Evolutionary conservation across 2,113 vertebrate genomes (phyloP).

Genomic region (Vimba vimba): DNA sequence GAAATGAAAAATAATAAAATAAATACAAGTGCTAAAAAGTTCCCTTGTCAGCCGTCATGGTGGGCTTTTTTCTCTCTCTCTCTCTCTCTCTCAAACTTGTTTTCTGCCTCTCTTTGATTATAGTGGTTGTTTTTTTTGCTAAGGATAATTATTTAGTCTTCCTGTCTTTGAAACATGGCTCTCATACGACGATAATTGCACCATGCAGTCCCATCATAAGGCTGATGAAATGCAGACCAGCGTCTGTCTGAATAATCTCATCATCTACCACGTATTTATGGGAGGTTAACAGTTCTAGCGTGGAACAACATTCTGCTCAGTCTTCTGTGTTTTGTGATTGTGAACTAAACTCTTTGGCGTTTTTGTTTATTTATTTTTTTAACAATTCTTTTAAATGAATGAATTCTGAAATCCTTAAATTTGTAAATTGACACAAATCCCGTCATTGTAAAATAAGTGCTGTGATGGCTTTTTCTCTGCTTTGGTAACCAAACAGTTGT

Average conservation of each 20-base stretch:
- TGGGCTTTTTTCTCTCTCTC: background rate
- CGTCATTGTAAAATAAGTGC: no score
- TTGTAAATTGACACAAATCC: no score
- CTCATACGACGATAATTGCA: background rate
- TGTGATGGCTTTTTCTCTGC: no score
- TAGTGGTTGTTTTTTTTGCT: background rate
- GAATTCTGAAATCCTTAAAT: no score
- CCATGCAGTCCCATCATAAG: background rate
- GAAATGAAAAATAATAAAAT: conserved; percentile 24
- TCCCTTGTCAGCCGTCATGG: background rate
- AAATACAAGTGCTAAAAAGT: background rate
- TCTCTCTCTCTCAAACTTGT: background rate
- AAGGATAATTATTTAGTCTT: conserved; percentile 18
- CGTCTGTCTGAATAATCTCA: conserved; percentile 5
- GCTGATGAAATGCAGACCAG: conserved; percentile 17
- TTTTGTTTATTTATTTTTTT: no score
- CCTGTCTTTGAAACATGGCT: background rate
- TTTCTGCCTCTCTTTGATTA: background rate
- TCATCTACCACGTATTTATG: background rate
- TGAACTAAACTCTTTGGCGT: background rate
- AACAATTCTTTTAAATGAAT: no score
- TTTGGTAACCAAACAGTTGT: no score
- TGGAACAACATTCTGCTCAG: background rate
- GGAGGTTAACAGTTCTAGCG: background rate
- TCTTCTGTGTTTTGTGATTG: background rate